Evolutionary conservation across 2,113 vertebrate genomes (phyloP), one percentile per base, ranked within the genome.

Genomic region (Riparia riparia): DNA sequence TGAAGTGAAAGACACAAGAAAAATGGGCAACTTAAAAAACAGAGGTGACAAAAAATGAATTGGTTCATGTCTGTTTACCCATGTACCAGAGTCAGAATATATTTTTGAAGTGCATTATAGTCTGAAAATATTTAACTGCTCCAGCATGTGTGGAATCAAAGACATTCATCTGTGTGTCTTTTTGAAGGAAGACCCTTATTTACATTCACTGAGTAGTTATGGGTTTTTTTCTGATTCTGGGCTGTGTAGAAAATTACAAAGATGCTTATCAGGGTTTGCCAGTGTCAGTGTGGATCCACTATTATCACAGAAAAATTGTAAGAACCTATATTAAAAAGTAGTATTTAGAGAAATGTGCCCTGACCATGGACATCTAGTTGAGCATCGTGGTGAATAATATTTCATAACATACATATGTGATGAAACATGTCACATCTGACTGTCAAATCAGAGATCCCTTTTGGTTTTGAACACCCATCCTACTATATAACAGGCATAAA

Each of bases 301-400:
- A 3, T 29, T 29, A 25, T 17, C 29, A 57, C 3, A 79, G 34
- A 58, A 74, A 32, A 26, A 9, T 9, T 21, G 9, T 39, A 47
- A 58, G 18, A 70, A 57, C 8, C 0, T 53, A 7, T 42, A 34
- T 10, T 20, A 17, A 73, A 65, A 32, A 21, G 9, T 1, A 37
- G 0, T 17, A 10, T 50, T 73, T 86, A 32, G 16, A 79, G 18
- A 86, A 78, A 84, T 47, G 32, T 0, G 0, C 7, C 8, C 34
- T 63, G 16, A 32, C 3, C 4, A 12, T 70, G 60, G 34, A 21
- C 31, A 80, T 65, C 76, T 61, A 34, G 14, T 56, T 5, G 7
- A 80, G 2, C 14, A 80, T 3, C 20, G 66, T 50, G 25, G 9
- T 53, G 37, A 86, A 56, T 39, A 50, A 54, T 64, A 39, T 17